Evolutionary conservation across 2,113 vertebrate genomes (phyloP).

Genomic region (Lichenostomus cassidix): DNA sequence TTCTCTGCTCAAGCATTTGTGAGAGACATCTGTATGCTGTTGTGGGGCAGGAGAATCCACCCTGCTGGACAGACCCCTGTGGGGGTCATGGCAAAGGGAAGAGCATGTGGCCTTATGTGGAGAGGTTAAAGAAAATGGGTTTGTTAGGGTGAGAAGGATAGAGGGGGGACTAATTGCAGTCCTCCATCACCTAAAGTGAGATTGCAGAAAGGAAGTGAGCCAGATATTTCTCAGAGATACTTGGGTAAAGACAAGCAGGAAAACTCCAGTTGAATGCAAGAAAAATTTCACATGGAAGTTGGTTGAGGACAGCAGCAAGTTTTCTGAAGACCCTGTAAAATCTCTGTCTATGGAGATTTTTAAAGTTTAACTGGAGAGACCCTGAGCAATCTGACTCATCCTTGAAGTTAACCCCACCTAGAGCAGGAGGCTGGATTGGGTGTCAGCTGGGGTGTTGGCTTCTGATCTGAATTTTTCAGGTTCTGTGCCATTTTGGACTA

Average conservation of each 20-base stretch:
- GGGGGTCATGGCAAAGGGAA: fast-evolving
- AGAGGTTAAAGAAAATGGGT: not conserved
- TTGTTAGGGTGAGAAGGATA: not conserved
- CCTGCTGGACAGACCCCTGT: fast-evolving
- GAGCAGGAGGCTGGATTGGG: not conserved
- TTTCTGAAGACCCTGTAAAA: not conserved
- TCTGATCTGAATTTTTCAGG: not conserved
- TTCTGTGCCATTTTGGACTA: not conserved
- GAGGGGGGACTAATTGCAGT: not conserved
- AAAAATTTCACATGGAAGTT: not conserved
- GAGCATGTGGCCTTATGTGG: not conserved
- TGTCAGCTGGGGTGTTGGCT: not conserved
- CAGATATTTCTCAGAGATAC: not conserved
- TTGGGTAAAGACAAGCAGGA: not conserved
- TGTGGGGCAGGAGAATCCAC: not conserved
- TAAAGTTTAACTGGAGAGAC: not conserved
- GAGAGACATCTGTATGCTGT: fast-evolving
- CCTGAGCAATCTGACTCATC: not conserved
- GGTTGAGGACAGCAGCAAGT: not conserved
- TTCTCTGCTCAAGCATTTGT: not conserved
- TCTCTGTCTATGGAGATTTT: not conserved
- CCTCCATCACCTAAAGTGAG: not conserved
- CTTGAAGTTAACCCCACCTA: not conserved
- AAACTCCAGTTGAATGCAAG: not conserved
- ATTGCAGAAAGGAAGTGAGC: not conserved